These are phyloP conservation scores for Gobius niger DNA, from an alignment of 2,113 vertebrate genomes.

Conservation along the genomic window DNA sequence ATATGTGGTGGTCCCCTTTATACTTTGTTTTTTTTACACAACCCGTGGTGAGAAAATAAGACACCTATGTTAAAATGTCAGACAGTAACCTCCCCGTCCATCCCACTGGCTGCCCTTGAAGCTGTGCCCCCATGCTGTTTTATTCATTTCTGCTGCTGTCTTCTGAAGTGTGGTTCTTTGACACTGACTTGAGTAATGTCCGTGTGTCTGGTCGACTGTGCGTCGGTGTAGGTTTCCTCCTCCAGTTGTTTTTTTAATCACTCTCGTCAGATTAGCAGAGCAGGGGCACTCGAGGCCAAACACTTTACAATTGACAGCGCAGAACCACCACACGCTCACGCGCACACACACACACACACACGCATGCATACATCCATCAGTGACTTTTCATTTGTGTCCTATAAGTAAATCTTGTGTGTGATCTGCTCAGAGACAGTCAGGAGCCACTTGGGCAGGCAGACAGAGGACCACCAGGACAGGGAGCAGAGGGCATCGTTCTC, in stretches of 20 bases:
- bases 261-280: constrained; percentile 77
- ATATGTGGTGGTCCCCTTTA: too few relatives aligned
- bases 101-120: not conserved
- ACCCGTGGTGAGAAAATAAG: too few relatives aligned
- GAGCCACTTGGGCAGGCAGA: constrained; percentile 60
- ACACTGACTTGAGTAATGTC: constrained; percentile 37
- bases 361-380: constrained; percentile 61
- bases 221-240: constrained; percentile 68
- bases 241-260: constrained; percentile 74
- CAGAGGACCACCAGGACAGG: constrained; percentile 57
- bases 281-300: constrained; percentile 73
- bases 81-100: not conserved
- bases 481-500: constrained; percentile 29
- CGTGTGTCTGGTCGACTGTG: constrained; percentile 47
- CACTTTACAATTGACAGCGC: constrained; percentile 70
- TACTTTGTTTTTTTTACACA: too few relatives aligned
- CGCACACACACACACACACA: constrained; percentile 32
- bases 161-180: constrained; percentile 21
- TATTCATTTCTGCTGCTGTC: constrained; percentile 24
- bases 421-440: constrained; percentile 66
- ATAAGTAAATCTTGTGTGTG: constrained; percentile 64
- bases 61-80: too few relatives aligned
- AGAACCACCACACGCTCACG: constrained; percentile 44
- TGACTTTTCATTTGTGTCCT: constrained; percentile 74
- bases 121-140: constrained; percentile 7